Conservation (phyloP, 1,140 invertebrate genomes). For the Cydia amplana region DNA sequence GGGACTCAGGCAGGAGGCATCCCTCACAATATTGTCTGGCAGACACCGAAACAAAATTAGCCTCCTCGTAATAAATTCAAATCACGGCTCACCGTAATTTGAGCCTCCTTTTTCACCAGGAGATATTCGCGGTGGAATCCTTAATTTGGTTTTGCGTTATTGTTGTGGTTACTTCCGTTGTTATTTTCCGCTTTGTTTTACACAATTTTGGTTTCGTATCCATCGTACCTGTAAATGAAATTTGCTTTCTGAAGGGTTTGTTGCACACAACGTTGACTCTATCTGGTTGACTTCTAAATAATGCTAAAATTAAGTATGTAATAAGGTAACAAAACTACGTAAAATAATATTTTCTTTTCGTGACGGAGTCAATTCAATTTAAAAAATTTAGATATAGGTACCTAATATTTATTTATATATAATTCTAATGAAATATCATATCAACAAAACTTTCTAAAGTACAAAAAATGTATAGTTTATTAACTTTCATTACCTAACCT, state of each 20-base stretch:
- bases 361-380: too few species aligned
- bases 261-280: background rate
- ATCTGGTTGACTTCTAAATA: background rate
- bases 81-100: conserved; percentile 65
- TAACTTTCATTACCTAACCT: too few species aligned
- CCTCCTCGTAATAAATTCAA: conserved; percentile 69
- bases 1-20: conserved; percentile 42
- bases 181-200: conserved; percentile 49
- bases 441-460: too few species aligned
- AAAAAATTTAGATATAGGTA: too few species aligned
- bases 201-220: conserved; percentile 32
- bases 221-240: conserved; percentile 10
- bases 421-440: too few species aligned
- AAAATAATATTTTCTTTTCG: too few species aligned
- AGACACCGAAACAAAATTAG: conserved; percentile 68
- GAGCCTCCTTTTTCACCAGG: conserved; percentile 61
- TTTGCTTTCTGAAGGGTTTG: conserved; percentile 2
- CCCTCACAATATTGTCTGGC: conserved; percentile 59
- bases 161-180: conserved; percentile 52
- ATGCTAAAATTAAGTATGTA: too few species aligned
- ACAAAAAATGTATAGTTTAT: too few species aligned
- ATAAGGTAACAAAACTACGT: too few species aligned
- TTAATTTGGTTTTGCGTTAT: conserved; percentile 64
- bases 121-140: conserved; percentile 59
- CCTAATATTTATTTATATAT: too few species aligned